A percentile compares a stretch with the other conserved stretches of the same genome.
Conservation (phyloP, 2,888 invertebrate genomes). For the Mesorhabditis sp. region DNA sequence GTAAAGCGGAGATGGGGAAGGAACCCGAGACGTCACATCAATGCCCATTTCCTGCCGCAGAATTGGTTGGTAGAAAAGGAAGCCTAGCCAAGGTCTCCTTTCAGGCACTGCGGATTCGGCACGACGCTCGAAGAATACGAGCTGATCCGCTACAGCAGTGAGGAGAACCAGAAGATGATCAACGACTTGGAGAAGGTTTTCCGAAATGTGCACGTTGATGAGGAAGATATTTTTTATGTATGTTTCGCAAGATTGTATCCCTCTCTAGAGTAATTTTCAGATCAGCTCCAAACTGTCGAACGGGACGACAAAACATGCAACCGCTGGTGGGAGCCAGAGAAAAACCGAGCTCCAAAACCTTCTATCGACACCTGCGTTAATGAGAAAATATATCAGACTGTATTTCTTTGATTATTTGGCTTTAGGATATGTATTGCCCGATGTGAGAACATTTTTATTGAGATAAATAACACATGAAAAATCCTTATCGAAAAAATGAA, state of each 20-base stretch:
- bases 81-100: background rate
- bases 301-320: background rate
- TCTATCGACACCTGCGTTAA: background rate
- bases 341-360: background rate
- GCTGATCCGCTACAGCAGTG: background rate
- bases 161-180: background rate
- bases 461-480: background rate
- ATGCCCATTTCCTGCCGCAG: background rate
- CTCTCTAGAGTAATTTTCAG: background rate
- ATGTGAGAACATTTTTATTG: background rate
- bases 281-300: background rate
- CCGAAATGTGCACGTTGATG: background rate
- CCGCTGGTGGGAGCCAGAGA: background rate
- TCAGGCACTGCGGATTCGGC: background rate
- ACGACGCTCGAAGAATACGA: background rate
- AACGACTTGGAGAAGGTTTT: background rate
- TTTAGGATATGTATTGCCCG: background rate
- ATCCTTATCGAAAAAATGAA: background rate
- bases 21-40: background rate
- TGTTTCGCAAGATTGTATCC: too few relatives aligned
- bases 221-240: too few relatives aligned
- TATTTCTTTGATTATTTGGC: background rate
- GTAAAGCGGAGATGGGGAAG: background rate
- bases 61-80: background rate
- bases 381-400: background rate